These are phyloP conservation scores for Acrobasis repandana DNA, from an alignment of 2,888 invertebrate species.

Conservation along the genomic window DNA sequence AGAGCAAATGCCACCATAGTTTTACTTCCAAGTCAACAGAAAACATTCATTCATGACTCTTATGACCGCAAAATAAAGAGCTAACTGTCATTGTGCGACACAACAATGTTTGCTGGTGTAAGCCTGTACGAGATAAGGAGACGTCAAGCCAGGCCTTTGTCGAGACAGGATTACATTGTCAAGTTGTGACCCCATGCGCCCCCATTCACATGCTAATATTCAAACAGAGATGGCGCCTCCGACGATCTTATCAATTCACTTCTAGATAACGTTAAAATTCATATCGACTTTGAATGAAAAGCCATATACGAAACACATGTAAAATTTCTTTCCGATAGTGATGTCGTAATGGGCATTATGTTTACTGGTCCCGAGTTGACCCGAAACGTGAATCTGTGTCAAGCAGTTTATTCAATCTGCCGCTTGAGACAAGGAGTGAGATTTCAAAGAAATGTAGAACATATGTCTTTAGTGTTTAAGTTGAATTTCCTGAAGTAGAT, in stretches of 20 bases:
- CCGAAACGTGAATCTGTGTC: constrained; percentile 82
- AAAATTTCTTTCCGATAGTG: constrained; percentile 48
- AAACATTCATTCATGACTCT: constrained; percentile 26
- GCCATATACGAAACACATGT: constrained; percentile 17
- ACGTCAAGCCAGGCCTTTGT: constrained; percentile 74
- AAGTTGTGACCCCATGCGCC: constrained; percentile 55
- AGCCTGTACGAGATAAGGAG: constrained; percentile 57
- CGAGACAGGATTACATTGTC: constrained; percentile 66
- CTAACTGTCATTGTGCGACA: constrained; percentile 37
- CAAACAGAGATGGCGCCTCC: constrained; percentile 59
- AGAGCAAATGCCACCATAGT: constrained; percentile 35
- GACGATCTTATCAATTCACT: constrained; percentile 51
- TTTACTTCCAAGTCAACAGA: constrained; percentile 34
- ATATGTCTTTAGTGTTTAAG: constrained; percentile 46
- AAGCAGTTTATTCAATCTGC: constrained; percentile 83
- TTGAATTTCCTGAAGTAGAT: constrained; percentile 39
- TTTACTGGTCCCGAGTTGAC: constrained; percentile 70
- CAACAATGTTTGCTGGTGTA: constrained; percentile 40
- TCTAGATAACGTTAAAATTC: constrained; percentile 22
- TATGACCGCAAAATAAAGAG: constrained; percentile 34
- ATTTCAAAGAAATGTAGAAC: constrained; percentile 48
- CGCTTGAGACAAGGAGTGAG: constrained; percentile 56
- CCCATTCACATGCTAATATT: constrained; percentile 71
- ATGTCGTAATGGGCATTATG: constrained; percentile 75
- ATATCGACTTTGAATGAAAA: constrained; percentile 13